Evolutionary conservation across 1,140 invertebrate genomes (phyloP).

Genomic region (Sminthurides bifidus): DNA sequence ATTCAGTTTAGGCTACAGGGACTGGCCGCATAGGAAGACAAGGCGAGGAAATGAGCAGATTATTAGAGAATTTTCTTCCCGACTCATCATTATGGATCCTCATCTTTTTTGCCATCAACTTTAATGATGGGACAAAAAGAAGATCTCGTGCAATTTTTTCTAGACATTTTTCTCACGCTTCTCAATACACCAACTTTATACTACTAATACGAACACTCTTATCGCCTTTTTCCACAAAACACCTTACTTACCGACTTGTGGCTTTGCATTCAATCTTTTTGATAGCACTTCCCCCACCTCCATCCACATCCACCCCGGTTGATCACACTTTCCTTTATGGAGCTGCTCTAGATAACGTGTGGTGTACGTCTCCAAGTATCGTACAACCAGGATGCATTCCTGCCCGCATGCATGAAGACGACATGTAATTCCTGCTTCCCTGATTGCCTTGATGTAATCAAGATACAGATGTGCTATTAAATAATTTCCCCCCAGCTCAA

Average conservation of each 20-base stretch:
- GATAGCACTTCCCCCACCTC: too few species aligned
- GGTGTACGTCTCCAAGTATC: not conserved
- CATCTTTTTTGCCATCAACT: conserved; percentile 24
- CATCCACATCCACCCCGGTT: too few species aligned
- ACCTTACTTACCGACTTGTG: too few species aligned
- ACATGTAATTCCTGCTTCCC: not conserved
- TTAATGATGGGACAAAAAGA: conserved; percentile 20
- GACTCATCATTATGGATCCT: conserved; percentile 24
- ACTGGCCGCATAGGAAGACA: conserved; percentile 4
- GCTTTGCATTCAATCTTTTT: too few species aligned
- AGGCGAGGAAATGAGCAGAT: conserved; percentile 17
- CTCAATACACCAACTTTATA: not conserved
- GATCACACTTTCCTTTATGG: conserved; percentile 5
- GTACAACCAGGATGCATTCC: not conserved
- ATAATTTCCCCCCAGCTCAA: not conserved
- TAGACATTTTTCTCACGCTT: conserved; percentile 11
- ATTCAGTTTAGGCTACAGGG: too few species aligned
- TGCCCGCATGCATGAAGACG: not conserved
- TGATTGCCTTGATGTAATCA: conserved; percentile 15
- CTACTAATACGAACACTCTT: not conserved
- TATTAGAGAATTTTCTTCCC: conserved; percentile 24
- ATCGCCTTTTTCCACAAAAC: too few species aligned
- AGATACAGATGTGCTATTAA: conserved; percentile 1
- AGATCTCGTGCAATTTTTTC: conserved; percentile 24
- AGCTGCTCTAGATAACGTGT: not conserved